Base-by-base conservation (phyloP, 1,140 invertebrate genomes). In the Formica exsecta region DNA sequence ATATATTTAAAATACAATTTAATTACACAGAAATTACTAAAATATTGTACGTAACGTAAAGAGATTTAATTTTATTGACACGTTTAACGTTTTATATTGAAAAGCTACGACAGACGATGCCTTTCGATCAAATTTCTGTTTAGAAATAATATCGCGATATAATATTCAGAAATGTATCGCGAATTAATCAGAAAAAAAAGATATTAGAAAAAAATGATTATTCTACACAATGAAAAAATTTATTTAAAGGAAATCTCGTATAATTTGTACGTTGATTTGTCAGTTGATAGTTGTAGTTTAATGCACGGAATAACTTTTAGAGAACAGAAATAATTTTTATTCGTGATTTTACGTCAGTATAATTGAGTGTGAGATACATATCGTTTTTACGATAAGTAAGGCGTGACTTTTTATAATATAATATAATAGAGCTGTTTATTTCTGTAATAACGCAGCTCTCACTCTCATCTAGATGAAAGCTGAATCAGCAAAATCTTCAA, bases 61-160 rank as follows among this genome's bases (percentile, higher is more conserved):
- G 16, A 61, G 19, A 76, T 62, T 76, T 64, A 64, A 76, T 64
- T 29, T 29, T 29, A 29, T 29, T 29, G 25, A 29, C 29, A 64
- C 22, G 22, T 79, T 51, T 51, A 48, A 32, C 8, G 3, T 79
- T 66, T 32, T 36, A 51, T 32, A 68, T 77, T 32, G 48, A 51
- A 65, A 1, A 66, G 29, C 2, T 11, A 11, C 22, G 2, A 66
- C 61, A 16, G 5, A 22, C 44, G 29, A 64, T 66, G 41, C 7
- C 62, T 66, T 36, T 36, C 19, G 16, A 64, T 79, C 13, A n/a
- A 51, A 66, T 51, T 79, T 66, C 11, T 13, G 3, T 29, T 32
- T 13, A n/a, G 19, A 29, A 76, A 61, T 62, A 76, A 76, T 44
- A 38, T 32, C 25, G 25, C 25, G 25, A 29, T 29, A 29, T 29